These are phyloP conservation scores for Nomada hirtipes DNA, from an alignment of 2,888 invertebrate species.

Conservation along the genomic window DNA sequence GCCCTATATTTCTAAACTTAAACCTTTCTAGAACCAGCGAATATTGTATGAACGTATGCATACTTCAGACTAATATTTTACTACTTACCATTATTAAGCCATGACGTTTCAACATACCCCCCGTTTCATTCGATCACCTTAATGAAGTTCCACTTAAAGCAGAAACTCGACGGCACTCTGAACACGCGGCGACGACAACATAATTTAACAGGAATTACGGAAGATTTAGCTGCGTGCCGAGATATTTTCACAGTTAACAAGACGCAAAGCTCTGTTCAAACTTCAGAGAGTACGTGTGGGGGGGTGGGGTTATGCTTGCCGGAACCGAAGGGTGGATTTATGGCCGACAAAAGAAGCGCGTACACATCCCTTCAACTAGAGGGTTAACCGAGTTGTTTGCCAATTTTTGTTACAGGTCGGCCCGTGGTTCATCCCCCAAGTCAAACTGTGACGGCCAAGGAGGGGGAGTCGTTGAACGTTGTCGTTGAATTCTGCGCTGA, in stretches of 20 bases:
- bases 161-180: neutral
- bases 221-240: conserved; percentile 36
- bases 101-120: neutral
- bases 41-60: too few relatives aligned
- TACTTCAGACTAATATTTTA: neutral
- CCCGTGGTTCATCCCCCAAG: conserved; percentile 89
- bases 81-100: neutral
- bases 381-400: conserved; percentile 52
- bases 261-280: conserved; percentile 54
- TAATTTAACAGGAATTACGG: conserved; percentile 50
- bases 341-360: conserved; percentile 22
- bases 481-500: conserved; percentile 92
- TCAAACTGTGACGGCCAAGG: conserved; percentile 89
- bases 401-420: conserved; percentile 86
- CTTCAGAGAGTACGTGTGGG: neutral
- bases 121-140: conserved; percentile 35
- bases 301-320: neutral
- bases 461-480: conserved; percentile 89
- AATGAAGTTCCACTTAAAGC: conserved; percentile 31
- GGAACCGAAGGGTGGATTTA: conserved; percentile 54
- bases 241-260: conserved; percentile 61
- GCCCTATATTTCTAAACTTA: too few relatives aligned
- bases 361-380: conserved; percentile 17
- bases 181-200: conserved; percentile 17
- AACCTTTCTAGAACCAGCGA: too few relatives aligned